Evolutionary conservation across 2,888 invertebrate genomes (phyloP).

Genomic region (Sphaerolaimus hirsutus): DNA sequence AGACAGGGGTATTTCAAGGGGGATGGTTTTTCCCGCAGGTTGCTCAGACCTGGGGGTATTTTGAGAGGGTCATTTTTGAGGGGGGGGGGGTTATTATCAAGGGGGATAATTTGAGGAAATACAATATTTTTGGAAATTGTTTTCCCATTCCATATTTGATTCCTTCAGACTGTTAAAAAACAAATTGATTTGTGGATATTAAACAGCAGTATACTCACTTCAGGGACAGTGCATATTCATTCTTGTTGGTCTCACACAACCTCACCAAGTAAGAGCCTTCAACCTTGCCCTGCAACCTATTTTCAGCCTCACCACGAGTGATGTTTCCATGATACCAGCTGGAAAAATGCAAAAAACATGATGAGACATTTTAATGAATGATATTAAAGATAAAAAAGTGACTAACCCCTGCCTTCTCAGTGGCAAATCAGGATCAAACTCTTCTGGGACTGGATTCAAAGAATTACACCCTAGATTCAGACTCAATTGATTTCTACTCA

Average conservation of each 20-base stretch:
- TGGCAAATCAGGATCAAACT: conserved; percentile 53
- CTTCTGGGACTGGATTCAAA: conserved; percentile 40
- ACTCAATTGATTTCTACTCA: conserved; percentile 14
- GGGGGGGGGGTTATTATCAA: no score
- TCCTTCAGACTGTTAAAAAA: no score
- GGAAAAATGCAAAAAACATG: no score
- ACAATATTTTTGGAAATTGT: no score
- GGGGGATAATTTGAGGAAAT: no score
- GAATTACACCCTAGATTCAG: conserved; percentile 33
- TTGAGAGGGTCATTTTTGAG: no score
- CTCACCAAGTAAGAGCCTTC: conserved; percentile 83
- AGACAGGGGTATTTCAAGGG: no score
- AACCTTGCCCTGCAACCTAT: conserved; percentile 49
- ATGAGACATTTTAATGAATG: no score
- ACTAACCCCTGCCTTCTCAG: conserved; percentile 63
- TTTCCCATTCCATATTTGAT: no score
- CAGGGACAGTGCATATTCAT: conserved; percentile 41
- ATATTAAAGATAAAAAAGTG: conserved; percentile 5
- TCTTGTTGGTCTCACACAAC: conserved; percentile 71
- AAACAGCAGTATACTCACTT: conserved; percentile 2
- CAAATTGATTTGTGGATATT: no score
- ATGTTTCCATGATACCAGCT: conserved; percentile 82
- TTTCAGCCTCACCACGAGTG: conserved; percentile 68
- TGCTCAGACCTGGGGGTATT: no score
- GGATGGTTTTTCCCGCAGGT: no score